phyloP scores from a whole-genome alignment of 2,888 invertebrate genomes.

The Lithophane semibrunnea region DNA sequence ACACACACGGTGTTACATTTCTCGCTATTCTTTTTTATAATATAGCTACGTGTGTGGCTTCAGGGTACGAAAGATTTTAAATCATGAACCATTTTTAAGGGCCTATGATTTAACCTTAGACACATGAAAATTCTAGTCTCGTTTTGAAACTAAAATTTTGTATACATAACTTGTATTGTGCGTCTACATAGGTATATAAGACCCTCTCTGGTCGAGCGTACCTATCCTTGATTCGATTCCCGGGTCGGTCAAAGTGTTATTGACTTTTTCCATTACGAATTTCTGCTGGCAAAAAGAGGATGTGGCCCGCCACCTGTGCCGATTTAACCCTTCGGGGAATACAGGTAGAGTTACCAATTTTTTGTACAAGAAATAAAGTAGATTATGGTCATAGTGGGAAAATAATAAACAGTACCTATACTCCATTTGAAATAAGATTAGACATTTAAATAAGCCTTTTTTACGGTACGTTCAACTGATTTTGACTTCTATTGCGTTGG shows the following conservation, averaged over 20 bases:
- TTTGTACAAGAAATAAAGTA: too few species aligned
- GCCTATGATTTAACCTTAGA: neutral
- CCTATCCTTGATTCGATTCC: neutral
- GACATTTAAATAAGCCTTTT: too few species aligned
- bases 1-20: neutral
- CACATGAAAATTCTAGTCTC: neutral
- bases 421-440: too few species aligned
- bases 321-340: too few species aligned
- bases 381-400: too few species aligned
- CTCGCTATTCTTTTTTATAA: neutral
- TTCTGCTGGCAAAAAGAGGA: neutral
- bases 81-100: neutral
- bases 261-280: neutral
- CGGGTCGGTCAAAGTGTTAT: too few species aligned
- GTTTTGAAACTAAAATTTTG: neutral
- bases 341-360: too few species aligned
- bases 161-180: too few species aligned
- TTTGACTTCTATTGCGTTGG: too few species aligned
- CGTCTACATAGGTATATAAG: neutral
- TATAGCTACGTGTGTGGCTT: neutral
- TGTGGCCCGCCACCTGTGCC: too few species aligned
- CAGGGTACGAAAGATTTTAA: neutral
- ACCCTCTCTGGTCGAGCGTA: neutral
- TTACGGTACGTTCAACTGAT: too few species aligned
- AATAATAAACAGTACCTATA: too few species aligned